Percentiles rank a stretch among this genome's conserved stretches.
These are phyloP conservation scores for Sebastes wilsoni DNA, from an alignment of 2,797 vertebrate species.

Conservation along the genomic window DNA sequence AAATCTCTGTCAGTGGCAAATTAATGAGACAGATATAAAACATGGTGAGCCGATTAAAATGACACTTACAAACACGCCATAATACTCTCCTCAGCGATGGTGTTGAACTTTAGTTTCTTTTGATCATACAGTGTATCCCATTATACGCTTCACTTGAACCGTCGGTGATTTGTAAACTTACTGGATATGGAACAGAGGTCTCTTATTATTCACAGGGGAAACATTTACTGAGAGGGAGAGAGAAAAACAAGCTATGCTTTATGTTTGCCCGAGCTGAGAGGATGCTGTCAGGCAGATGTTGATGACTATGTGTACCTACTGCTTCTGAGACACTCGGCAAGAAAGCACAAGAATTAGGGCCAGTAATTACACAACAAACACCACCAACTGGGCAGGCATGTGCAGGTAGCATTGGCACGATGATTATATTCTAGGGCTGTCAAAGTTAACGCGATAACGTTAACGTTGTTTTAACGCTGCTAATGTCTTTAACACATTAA, in stretches of 20 bases:
- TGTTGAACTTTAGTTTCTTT: neutral
- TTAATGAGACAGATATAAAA: constrained; percentile 12
- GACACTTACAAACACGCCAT: neutral
- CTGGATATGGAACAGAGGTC: neutral
- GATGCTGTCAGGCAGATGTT: neutral
- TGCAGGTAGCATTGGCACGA: neutral
- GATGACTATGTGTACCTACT: neutral
- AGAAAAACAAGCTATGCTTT: neutral
- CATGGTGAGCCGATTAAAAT: neutral
- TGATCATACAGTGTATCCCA: neutral
- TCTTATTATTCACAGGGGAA: constrained; percentile 2
- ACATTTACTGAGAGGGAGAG: neutral
- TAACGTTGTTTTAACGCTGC: no score
- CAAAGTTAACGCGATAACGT: no score
- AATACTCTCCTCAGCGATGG: neutral
- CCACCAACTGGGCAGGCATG: neutral
- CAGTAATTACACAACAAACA: neutral
- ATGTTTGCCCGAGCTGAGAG: neutral
- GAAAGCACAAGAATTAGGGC: neutral
- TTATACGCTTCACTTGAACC: neutral
- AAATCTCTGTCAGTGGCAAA: neutral
- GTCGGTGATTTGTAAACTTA: neutral
- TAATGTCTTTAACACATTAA: no score
- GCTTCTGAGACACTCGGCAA: neutral
- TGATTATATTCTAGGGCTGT: neutral